phyloP scores from a whole-genome alignment of 53 echinoderm and acorn worm genomes.

The Mesocentrotus franciscanus region DNA sequence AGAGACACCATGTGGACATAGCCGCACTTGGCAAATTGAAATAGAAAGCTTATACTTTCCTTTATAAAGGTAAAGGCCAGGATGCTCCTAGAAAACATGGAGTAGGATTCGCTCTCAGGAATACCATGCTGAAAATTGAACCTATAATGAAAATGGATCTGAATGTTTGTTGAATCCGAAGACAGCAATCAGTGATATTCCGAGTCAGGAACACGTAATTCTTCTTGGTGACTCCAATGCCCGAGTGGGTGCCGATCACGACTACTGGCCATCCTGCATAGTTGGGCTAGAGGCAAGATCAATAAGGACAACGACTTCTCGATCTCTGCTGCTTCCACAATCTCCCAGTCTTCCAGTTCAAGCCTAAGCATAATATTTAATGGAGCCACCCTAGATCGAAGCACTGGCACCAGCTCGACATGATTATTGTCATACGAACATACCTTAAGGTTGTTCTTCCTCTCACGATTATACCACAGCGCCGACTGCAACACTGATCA shows the following conservation, averaged over 20 bases:
- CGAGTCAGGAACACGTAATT: too few relatives aligned
- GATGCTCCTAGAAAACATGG: too few relatives aligned
- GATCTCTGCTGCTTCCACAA: constrained; percentile 63
- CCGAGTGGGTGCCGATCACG: not conserved
- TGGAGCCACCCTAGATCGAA: constrained; percentile 62
- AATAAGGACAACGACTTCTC: constrained; percentile 73
- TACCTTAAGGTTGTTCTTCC: not conserved
- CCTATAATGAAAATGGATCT: too few relatives aligned
- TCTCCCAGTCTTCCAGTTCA: constrained; percentile 64
- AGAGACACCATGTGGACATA: too few relatives aligned
- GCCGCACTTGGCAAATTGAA: too few relatives aligned
- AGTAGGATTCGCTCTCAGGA: too few relatives aligned
- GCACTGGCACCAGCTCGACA: constrained; percentile 71
- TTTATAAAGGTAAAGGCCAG: too few relatives aligned
- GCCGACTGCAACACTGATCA: constrained; percentile 54
- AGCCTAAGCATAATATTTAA: constrained; percentile 18
- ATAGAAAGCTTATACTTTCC: too few relatives aligned
- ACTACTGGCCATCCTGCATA: constrained; percentile 70
- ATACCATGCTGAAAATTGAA: too few relatives aligned
- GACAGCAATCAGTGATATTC: too few relatives aligned
- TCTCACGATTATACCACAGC: not conserved
- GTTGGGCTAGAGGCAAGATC: constrained; percentile 71
- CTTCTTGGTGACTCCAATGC: not conserved
- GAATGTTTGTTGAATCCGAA: too few relatives aligned
- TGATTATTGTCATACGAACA: constrained; percentile 1